Base-by-base conservation (phyloP, 2,888 invertebrate species). In the Cacoxenus indagator region DNA sequence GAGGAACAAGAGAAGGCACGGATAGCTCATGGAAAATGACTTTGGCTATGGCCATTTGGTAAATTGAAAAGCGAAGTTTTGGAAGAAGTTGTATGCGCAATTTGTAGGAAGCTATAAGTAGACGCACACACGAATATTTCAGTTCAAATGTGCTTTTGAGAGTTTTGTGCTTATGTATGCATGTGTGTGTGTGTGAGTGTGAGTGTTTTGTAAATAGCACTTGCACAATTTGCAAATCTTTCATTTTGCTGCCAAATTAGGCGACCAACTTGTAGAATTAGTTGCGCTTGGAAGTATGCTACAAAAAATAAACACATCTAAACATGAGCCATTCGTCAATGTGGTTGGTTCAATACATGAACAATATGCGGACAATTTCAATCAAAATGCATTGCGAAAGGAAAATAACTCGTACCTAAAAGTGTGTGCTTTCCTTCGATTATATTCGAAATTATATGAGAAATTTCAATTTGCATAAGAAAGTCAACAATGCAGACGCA, bases 401-500 rank as follows among this genome's bases (percentile, higher is more conserved):
- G 9, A 11, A 22, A 5, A 82, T 82, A 82, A 73, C 77, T 78
- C 73, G 73, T 72, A 71, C 31, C 51, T 64, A 67, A 70, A 68
- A 67, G 11, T 61, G 22, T 4, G 54, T 43, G 22, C 31, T n/a
- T 26, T 6, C 65, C 62, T 55, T 26, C 3, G 45, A 69, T 31
- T 26, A 22, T 66, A 31, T 17, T 26, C 9, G 46, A 24, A 26
- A n/a, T 31, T 59, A 59, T 73, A 77, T 79, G 73, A 73, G 73
- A 78, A 82, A 76, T 81, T 81, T 83, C 81, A 83, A 81, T 83
- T 81, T 81, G 78, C 81, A 81, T 81, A 69, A 69, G 27, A 76
- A 78, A 78, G 76, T 76, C 79, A 43, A 55, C 37, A 43, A 31
- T 31, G 43, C 27, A 17, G 24, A 19, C n/a, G 43, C 31, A 37